Evolutionary conservation across 2,113 vertebrate species (phyloP).

Genomic region (Strix aluco): DNA sequence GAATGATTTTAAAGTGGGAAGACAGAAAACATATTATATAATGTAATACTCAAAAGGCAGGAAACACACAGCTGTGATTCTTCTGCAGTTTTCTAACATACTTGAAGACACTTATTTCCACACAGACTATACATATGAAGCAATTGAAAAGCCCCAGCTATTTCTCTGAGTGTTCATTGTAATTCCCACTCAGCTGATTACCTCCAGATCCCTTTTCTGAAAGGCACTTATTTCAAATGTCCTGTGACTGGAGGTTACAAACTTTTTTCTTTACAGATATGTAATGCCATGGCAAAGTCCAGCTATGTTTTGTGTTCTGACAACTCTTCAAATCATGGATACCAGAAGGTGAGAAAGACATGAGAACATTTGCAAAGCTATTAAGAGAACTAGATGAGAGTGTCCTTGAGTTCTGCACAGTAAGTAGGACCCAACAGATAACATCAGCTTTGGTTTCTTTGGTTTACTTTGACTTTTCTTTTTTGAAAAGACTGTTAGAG

Average conservation of each 20-base stretch:
- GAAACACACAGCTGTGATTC: not conserved
- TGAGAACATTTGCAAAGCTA: not conserved
- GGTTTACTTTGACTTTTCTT: not conserved
- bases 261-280: not conserved
- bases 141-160: not conserved
- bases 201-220: not conserved
- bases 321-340: not conserved
- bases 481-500: not conserved
- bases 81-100: not conserved
- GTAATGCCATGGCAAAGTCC: fast-evolving
- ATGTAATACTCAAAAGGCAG: not conserved
- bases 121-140: not conserved
- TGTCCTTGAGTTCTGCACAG: not conserved
- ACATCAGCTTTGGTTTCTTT: not conserved
- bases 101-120: not conserved
- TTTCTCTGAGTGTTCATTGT: not conserved
- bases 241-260: not conserved
- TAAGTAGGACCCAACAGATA: not conserved
- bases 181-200: not conserved
- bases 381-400: not conserved
- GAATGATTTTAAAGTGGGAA: not conserved
- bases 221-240: not conserved
- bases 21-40: not conserved
- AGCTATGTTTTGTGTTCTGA: not conserved
- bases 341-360: not conserved